phyloP scores from a whole-genome alignment of 2,113 vertebrate species.

The Brevimyrus niger region DNA sequence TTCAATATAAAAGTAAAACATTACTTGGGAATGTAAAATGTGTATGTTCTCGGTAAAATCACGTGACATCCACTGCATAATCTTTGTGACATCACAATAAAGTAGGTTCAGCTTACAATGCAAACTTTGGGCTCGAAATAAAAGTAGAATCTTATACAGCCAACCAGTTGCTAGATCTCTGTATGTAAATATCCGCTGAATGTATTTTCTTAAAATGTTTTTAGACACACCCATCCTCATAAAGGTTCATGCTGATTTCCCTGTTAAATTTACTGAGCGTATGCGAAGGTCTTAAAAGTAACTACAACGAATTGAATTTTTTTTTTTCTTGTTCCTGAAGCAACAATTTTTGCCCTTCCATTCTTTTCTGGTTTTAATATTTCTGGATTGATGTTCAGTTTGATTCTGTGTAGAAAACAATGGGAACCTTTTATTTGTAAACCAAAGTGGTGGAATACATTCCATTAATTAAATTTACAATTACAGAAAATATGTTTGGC shows the following conservation, averaged over 20 bases:
- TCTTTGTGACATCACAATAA: background rate
- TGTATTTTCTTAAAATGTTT: background rate
- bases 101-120: background rate
- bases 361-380: background rate
- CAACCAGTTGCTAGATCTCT: background rate
- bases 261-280: background rate
- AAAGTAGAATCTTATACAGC: background rate
- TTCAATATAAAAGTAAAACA: background rate
- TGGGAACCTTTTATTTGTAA: background rate
- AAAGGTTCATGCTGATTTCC: background rate
- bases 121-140: background rate
- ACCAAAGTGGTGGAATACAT: background rate
- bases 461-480: background rate
- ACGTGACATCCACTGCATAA: background rate
- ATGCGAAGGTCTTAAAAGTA: background rate
- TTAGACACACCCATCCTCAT: background rate
- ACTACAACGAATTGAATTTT: background rate
- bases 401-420: background rate
- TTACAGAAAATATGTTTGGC: background rate
- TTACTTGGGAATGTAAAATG: background rate
- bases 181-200: background rate
- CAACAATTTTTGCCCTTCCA: background rate
- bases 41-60: background rate
- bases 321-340: background rate
- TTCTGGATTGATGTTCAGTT: background rate